Evolutionary conservation across 2,113 vertebrate genomes (phyloP).

Genomic region (Felis chaus): DNA sequence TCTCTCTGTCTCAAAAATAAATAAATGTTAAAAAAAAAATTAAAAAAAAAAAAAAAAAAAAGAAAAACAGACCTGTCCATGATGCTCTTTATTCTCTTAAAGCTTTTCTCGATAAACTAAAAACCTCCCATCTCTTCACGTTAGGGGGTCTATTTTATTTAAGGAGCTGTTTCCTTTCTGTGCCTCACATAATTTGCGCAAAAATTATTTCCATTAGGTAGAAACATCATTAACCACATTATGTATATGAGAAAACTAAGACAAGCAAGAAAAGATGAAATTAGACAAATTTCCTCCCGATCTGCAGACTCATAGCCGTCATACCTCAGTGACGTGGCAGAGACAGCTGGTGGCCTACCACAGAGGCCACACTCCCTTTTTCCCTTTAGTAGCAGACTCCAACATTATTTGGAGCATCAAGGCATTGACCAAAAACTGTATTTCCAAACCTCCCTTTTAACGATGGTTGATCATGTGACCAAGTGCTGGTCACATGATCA

Average conservation of each 20-base stretch:
- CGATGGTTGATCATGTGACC: not conserved
- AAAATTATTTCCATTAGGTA: slow-evolving; percentile 38
- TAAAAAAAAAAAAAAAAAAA: not conserved
- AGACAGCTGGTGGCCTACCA: not conserved
- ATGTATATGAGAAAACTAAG: not conserved
- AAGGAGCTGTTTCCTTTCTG: not conserved
- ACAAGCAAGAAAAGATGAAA: not conserved
- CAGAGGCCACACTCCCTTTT: not conserved
- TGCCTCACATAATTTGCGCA: not conserved
- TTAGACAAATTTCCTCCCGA: not conserved
- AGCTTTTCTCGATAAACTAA: not conserved
- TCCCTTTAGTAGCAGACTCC: not conserved
- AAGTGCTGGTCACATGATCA: not conserved
- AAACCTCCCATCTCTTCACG: not conserved
- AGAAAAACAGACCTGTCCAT: not conserved
- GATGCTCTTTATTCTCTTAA: not conserved
- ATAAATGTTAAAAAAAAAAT: too few species aligned
- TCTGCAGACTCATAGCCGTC: not conserved
- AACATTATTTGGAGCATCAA: not conserved
- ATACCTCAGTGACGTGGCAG: not conserved
- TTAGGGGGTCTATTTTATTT: not conserved
- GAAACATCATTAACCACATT: slow-evolving; percentile 16
- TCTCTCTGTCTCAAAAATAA: too few species aligned
- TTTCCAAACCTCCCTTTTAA: not conserved
- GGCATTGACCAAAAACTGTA: not conserved